These are phyloP conservation scores for Brachionus angularis DNA, from an alignment of 1,140 invertebrate genomes.

Conservation along the genomic window DNA sequence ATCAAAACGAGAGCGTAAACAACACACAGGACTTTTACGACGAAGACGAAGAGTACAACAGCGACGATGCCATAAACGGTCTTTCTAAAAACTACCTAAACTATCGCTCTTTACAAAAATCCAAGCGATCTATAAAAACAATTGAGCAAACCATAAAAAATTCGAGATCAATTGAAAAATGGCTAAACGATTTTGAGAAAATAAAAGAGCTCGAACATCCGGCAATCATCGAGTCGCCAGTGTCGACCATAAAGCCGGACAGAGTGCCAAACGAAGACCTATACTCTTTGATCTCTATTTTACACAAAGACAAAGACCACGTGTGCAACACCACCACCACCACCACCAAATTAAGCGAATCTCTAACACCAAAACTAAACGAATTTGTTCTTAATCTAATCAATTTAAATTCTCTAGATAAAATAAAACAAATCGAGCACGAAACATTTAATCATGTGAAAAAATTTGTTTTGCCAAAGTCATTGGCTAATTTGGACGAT, in stretches of 20 bases:
- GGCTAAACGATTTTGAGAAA: constrained; percentile 35
- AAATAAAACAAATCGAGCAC: not conserved
- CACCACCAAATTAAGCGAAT: not conserved
- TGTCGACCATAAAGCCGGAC: not conserved
- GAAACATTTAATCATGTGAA: not conserved
- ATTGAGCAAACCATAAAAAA: constrained; percentile 28
- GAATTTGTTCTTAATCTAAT: not conserved
- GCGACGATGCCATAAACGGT: not conserved
- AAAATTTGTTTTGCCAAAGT: constrained; percentile 38
- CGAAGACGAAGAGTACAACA: constrained; percentile 8
- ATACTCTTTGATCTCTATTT: not conserved
- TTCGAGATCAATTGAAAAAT: constrained; percentile 42
- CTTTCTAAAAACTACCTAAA: constrained; percentile 12
- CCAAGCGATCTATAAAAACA: constrained; percentile 22
- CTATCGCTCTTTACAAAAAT: constrained; percentile 28
- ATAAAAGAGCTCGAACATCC: not conserved
- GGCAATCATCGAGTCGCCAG: not conserved
- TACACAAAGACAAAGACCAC: too few species aligned
- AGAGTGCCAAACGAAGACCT: not conserved
- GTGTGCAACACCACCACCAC: not conserved
- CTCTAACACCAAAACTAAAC: not conserved
- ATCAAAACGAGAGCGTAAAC: not conserved
- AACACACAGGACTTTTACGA: not conserved
- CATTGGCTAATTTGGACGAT: constrained; percentile 27
- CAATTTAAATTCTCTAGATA: not conserved